Evolutionary conservation across 2,113 vertebrate species (phyloP).

Genomic region (Cyprinodon brontotheroides): DNA sequence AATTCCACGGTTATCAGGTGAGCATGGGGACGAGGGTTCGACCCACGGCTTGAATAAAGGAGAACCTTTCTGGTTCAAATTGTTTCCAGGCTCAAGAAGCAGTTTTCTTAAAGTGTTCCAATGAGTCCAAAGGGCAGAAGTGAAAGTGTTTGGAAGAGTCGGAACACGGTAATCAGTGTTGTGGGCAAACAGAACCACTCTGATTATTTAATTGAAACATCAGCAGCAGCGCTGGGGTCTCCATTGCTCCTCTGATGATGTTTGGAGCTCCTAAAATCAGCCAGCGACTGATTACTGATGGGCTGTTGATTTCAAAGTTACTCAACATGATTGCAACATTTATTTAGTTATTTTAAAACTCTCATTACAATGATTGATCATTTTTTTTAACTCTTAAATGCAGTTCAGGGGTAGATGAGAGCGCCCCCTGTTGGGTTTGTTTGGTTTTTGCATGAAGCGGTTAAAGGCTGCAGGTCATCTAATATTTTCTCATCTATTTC

Average conservation of each 20-base stretch:
- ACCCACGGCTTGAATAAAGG: background rate
- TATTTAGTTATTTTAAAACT: slow-evolving; percentile 5
- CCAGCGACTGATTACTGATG: slow-evolving; percentile 16
- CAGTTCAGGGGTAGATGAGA: background rate
- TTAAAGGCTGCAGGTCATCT: slow-evolving; percentile 7
- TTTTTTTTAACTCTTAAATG: background rate
- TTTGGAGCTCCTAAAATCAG: background rate
- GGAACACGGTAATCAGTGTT: background rate
- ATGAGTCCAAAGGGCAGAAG: background rate
- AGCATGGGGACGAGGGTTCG: slow-evolving; percentile 1
- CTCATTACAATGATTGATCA: background rate
- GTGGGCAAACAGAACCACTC: slow-evolving; percentile 1
- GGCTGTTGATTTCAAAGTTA: slow-evolving; percentile 21
- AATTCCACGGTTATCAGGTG: slow-evolving; percentile 75
- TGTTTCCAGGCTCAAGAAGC: too few relatives aligned
- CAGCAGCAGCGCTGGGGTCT: background rate
- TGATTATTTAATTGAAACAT: background rate
- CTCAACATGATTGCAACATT: slow-evolving; percentile 8
- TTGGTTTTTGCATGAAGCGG: background rate
- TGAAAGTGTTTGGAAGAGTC: background rate
- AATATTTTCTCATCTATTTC: slow-evolving; percentile 24
- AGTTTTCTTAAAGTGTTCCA: background rate
- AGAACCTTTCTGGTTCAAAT: background rate
- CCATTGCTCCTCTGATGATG: background rate
- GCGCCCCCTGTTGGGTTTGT: slow-evolving; percentile 5